A percentile compares a stretch with the other conserved stretches of the same genome.
These are phyloP conservation scores for Lota lota DNA, from an alignment of 2,113 vertebrate genomes.

Conservation along the genomic window DNA sequence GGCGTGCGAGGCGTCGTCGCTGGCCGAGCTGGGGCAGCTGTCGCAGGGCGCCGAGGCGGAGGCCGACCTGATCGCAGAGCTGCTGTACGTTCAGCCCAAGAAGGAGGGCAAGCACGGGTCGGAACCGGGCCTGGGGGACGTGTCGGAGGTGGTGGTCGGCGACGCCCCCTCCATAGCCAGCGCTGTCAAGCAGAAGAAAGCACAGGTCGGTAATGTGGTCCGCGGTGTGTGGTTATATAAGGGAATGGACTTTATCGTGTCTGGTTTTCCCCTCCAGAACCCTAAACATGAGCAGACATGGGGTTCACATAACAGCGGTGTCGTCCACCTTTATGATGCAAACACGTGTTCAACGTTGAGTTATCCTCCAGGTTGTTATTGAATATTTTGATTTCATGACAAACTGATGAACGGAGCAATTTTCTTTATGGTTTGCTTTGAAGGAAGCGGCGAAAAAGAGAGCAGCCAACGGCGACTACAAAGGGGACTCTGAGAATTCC, in stretches of 20 bases:
- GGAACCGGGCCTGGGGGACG: constrained; percentile 90
- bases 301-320: not conserved
- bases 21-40: constrained; percentile 80
- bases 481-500: constrained; percentile 86
- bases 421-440: constrained; percentile 42
- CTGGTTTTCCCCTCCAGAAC: not conserved
- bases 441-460: constrained; percentile 81
- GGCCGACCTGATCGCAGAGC: constrained; percentile 82
- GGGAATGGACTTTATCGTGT: no score
- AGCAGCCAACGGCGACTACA: constrained; percentile 75
- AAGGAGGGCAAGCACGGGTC: constrained; percentile 86
- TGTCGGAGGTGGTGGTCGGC: constrained; percentile 84
- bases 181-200: constrained; percentile 85
- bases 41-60: constrained; percentile 84
- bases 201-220: constrained; percentile 73
- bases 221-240: no score
- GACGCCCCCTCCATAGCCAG: constrained; percentile 85
- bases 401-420: constrained; percentile 1
- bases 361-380: not conserved
- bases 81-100: constrained; percentile 84
- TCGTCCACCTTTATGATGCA: not conserved
- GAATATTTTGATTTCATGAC: not conserved
- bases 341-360: not conserved
- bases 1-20: constrained; percentile 66
- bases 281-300: not conserved